These are phyloP conservation scores for Ariolimax columbianus DNA, from an alignment of 2,888 invertebrate species.

Conservation along the genomic window DNA sequence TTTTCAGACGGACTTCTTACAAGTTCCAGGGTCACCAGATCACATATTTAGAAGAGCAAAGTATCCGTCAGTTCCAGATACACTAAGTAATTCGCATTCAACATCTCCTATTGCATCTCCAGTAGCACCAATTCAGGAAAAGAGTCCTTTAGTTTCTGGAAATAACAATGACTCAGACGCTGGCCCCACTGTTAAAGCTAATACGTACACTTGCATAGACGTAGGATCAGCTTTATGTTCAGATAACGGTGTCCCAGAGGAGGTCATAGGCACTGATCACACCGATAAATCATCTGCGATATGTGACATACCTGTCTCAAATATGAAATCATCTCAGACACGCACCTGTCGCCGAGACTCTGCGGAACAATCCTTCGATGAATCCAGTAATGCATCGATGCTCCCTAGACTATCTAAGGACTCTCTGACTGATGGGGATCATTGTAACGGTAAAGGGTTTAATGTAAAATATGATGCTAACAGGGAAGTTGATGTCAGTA, in stretches of 20 bases:
- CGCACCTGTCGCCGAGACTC: background rate
- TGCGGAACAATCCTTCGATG: constrained; percentile 14
- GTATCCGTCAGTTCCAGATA: background rate
- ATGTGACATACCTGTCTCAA: background rate
- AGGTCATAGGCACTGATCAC: background rate
- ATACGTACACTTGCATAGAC: background rate
- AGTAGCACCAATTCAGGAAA: background rate
- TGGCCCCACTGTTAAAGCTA: too few relatives aligned
- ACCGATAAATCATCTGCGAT: background rate
- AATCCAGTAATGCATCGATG: constrained; percentile 25
- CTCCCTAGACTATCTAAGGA: background rate
- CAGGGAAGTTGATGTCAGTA: background rate
- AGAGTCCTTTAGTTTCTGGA: too few relatives aligned
- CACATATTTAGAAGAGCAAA: constrained; percentile 17
- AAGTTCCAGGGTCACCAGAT: constrained; percentile 40
- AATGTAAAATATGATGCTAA: background rate
- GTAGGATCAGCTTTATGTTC: too few relatives aligned
- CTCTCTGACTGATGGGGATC: background rate
- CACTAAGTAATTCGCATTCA: background rate
- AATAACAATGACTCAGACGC: background rate
- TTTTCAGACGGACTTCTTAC: constrained; percentile 20
- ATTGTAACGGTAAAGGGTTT: background rate
- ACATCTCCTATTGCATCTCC: background rate
- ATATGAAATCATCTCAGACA: background rate
- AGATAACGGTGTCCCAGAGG: background rate